Evolutionary conservation across 2,888 invertebrate genomes (phyloP).

Genomic region (Idaea dimidiata): DNA sequence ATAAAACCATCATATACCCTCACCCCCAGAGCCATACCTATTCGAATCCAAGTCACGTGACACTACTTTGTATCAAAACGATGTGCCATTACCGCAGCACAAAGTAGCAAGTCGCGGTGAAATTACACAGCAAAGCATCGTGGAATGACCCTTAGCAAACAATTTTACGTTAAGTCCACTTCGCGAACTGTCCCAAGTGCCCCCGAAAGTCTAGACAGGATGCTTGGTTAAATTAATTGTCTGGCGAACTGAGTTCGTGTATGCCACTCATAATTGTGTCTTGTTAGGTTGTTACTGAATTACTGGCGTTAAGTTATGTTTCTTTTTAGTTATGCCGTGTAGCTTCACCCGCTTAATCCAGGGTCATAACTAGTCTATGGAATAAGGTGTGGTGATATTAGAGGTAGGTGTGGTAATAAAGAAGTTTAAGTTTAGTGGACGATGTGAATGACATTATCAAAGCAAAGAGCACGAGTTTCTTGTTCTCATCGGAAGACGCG

Average conservation of each 20-base stretch:
- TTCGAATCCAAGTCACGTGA: background rate
- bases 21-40: background rate
- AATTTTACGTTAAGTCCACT: constrained; percentile 24
- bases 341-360: background rate
- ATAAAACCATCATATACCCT: background rate
- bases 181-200: constrained; percentile 26
- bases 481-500: too few species aligned
- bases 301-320: constrained; percentile 8
- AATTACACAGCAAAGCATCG: constrained; percentile 9
- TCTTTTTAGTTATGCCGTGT: background rate
- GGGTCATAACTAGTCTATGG: too few species aligned
- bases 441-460: too few species aligned
- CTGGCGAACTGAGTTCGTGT: constrained; percentile 27
- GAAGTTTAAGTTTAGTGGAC: too few species aligned
- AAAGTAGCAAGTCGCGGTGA: constrained; percentile 12
- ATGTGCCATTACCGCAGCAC: background rate
- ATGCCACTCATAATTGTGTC: constrained; percentile 2
- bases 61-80: background rate
- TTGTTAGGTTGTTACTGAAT: background rate
- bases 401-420: too few species aligned
- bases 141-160: constrained; percentile 9
- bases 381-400: too few species aligned
- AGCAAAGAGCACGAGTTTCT: too few species aligned
- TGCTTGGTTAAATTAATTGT: constrained; percentile 51
- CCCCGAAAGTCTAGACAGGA: constrained; percentile 59